Evolutionary conservation across 37 sponge, comb jelly and placozoan species (phyloP), one percentile per base, ranked within the genome.

Genomic region (Eunapius fragilis): DNA sequence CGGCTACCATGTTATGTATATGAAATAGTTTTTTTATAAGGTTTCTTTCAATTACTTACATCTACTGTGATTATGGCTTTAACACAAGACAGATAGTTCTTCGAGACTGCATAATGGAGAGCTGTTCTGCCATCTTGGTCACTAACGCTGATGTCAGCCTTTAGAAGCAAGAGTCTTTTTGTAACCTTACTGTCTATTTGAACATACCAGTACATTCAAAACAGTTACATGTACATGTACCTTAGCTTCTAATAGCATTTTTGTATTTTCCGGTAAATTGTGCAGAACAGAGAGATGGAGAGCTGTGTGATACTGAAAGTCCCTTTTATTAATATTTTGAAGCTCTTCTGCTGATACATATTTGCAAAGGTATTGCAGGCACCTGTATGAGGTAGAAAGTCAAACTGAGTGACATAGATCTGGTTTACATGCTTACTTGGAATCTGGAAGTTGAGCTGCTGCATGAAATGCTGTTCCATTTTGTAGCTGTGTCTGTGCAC

Each of bases 51-150:
- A 17, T 5, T 25, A 67, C 85, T 86, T 83, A 91, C 91, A 37
- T 30, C 67, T 1, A 73, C 74, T 2, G 83, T 79, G 6, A 86
- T 36, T 26, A 93, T 89, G 76, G 68, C 80, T 31, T 87, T 87
- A 27, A 73, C 37, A 84, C 95, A 95, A 22, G 69, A 25, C 49
- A 83, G 79, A 48, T 77, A 67, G 35, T 80, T 68, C 2, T 81
- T 49, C 22, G 70, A 67, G 6, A 89, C 90, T 37, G 95, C 90
- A 89, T 92, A 95, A 70, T 95, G 95, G 37, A 95, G 88, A 27
- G 92, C 84, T 28, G 90, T 95, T 36, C 90, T 83, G 38, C 95
- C 95, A 32, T 95, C 76, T 12, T 81, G 82, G 75, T 95, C 95
- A 69, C 89, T 89, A 24, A 71, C 72, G 45, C 93, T 81, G 25